phyloP scores from a whole-genome alignment of 2,888 invertebrate species.

The Myathropa florea region DNA sequence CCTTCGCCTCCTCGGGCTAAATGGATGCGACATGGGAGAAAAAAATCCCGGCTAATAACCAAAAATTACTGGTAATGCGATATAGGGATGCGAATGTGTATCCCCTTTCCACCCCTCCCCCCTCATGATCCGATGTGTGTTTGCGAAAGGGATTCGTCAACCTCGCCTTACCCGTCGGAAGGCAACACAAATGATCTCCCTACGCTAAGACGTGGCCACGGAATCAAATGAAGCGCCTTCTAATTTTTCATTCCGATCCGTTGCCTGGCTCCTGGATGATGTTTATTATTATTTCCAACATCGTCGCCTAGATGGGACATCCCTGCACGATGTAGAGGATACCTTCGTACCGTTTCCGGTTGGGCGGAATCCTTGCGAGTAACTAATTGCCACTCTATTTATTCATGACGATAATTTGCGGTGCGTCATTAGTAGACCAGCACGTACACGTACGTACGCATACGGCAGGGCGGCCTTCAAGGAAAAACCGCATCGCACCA shows the following conservation, averaged over 20 bases:
- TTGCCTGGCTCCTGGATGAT: slow-evolving; percentile 49
- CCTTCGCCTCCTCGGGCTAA: not conserved
- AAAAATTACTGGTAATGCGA: slow-evolving; percentile 56
- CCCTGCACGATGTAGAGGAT: not conserved
- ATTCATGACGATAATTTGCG: slow-evolving; percentile 68
- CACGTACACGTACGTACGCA: slow-evolving; percentile 17
- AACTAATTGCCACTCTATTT: slow-evolving; percentile 64
- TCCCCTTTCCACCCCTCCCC: slow-evolving; percentile 13
- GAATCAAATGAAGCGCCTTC: slow-evolving; percentile 77
- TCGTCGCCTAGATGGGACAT: slow-evolving; percentile 9
- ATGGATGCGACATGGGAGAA: slow-evolving; percentile 28
- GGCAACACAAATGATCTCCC: slow-evolving; percentile 2
- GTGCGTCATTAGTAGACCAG: slow-evolving; percentile 33
- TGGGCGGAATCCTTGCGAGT: slow-evolving; percentile 41
- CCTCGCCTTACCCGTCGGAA: slow-evolving; percentile 1
- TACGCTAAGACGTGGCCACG: slow-evolving; percentile 67
- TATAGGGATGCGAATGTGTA: slow-evolving; percentile 36
- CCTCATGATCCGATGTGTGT: not conserved
- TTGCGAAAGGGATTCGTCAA: slow-evolving; percentile 43
- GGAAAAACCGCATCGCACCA: not conserved
- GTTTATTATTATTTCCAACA: slow-evolving; percentile 48
- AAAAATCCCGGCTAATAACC: slow-evolving; percentile 58
- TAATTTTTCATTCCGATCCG: slow-evolving; percentile 77
- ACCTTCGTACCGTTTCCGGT: not conserved
- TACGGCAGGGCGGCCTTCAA: not conserved